Percentiles rank a stretch among this genome's conserved stretches.
These are phyloP conservation scores for Drosophila nr. perissopoda DNA, from an alignment of 2,888 invertebrate genomes.

Conservation along the genomic window DNA sequence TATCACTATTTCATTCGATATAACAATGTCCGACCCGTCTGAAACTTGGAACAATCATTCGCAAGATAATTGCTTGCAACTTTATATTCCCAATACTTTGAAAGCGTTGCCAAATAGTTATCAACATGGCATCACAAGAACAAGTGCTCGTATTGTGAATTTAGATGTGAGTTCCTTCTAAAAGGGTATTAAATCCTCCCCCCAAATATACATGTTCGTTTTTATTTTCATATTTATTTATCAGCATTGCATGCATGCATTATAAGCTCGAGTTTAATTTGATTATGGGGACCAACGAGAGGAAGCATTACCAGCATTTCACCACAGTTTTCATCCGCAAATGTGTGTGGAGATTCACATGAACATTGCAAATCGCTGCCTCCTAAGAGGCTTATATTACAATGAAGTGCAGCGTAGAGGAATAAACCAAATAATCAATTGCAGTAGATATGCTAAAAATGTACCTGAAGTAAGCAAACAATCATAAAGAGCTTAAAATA, in stretches of 20 bases:
- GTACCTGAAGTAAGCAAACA: neutral
- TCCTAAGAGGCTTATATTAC: neutral
- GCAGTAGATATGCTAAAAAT: too few species aligned
- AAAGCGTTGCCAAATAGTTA: neutral
- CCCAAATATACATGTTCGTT: neutral
- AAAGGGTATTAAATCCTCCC: neutral
- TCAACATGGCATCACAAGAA: neutral
- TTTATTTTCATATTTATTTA: constrained; percentile 13
- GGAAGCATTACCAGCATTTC: neutral
- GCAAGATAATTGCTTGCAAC: neutral
- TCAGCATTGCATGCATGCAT: constrained; percentile 6
- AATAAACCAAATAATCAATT: neutral
- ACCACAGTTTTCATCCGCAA: neutral
- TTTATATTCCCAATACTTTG: neutral
- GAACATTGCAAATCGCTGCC: constrained; percentile 4
- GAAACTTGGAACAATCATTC: neutral
- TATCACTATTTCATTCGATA: neutral
- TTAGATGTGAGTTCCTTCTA: neutral
- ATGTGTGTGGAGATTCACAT: neutral
- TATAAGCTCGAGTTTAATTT: constrained; percentile 12
- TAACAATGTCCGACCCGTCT: neutral
- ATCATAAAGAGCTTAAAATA: neutral
- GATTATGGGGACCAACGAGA: neutral
- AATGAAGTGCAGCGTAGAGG: neutral
- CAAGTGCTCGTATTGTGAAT: neutral